phyloP scores from a whole-genome alignment of 2,113 vertebrate genomes.

The Dascyllus trimaculatus region DNA sequence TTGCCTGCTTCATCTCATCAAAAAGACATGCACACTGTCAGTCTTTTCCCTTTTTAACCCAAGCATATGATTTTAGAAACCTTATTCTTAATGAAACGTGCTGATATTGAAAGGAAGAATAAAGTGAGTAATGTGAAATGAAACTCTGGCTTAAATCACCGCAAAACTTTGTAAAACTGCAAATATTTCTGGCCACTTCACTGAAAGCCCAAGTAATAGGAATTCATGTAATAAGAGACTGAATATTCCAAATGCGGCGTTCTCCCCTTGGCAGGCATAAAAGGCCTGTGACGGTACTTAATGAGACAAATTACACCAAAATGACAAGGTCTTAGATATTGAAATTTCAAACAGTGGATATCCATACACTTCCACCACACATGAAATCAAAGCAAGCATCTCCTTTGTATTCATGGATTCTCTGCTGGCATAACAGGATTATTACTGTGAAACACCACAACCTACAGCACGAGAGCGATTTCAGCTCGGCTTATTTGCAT shows the following conservation, averaged over 20 bases:
- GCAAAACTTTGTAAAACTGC: slow-evolving; percentile 2
- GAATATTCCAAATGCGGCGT: slow-evolving; percentile 53
- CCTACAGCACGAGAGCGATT: slow-evolving; percentile 54
- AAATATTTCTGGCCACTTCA: slow-evolving; percentile 18
- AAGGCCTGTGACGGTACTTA: slow-evolving; percentile 46
- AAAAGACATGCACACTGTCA: slow-evolving; percentile 1
- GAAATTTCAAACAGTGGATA: slow-evolving; percentile 63
- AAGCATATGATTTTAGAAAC: slow-evolving; percentile 15
- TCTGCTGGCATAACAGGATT: slow-evolving; percentile 68
- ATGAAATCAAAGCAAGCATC: slow-evolving; percentile 66
- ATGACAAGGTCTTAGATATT: slow-evolving; percentile 66
- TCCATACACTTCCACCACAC: slow-evolving; percentile 41
- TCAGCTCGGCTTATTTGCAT: slow-evolving; percentile 60
- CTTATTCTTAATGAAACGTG: not conserved
- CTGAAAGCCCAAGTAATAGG: slow-evolving; percentile 49
- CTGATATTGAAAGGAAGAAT: slow-evolving; percentile 18
- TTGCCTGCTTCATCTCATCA: not conserved
- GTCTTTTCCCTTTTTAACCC: not conserved
- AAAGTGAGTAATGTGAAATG: slow-evolving; percentile 25
- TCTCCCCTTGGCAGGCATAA: slow-evolving; percentile 40
- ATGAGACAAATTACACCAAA: slow-evolving; percentile 68
- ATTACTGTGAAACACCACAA: slow-evolving; percentile 66
- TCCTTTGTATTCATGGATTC: slow-evolving; percentile 76
- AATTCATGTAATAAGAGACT: slow-evolving; percentile 53
- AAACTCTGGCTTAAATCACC: slow-evolving; percentile 17